Conservation (phyloP, 2,113 vertebrate species). For the Varanus salvator region DNA sequence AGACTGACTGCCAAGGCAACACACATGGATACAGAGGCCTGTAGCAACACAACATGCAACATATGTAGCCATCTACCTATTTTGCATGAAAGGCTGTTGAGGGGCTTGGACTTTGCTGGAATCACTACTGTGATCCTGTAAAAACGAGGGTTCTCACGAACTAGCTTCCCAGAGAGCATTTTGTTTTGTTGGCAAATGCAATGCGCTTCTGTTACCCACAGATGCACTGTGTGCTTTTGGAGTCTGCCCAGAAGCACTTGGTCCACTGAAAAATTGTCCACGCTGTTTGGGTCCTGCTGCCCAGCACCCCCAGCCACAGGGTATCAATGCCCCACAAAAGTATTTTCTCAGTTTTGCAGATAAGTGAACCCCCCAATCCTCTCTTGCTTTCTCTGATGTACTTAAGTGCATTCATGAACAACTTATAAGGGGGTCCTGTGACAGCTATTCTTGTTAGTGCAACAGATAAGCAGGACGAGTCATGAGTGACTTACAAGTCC, state of each 20-base stretch:
- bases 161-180: constrained; percentile 48
- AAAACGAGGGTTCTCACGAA: constrained; percentile 14
- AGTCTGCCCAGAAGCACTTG: constrained; percentile 8
- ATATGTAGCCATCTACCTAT: constrained; percentile 36
- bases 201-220: constrained; percentile 29
- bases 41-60: not conserved
- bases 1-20: not conserved
- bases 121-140: constrained; percentile 26
- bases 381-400: not conserved
- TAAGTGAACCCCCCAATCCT: not conserved
- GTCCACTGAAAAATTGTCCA: not conserved
- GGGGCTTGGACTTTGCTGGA: not conserved
- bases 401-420: constrained; percentile 35
- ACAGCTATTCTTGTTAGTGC: constrained; percentile 57
- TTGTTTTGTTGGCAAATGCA: constrained; percentile 18
- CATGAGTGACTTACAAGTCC: constrained; percentile 62
- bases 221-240: constrained; percentile 43
- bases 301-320: not conserved
- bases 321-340: not conserved
- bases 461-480: constrained; percentile 56
- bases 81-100: constrained; percentile 50
- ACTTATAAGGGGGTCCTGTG: constrained; percentile 1
- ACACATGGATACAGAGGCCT: not conserved
- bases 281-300: not conserved
- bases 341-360: constrained; percentile 24